Evolutionary conservation across 2,888 invertebrate genomes (phyloP).

Genomic region (Octonoba sinensis): DNA sequence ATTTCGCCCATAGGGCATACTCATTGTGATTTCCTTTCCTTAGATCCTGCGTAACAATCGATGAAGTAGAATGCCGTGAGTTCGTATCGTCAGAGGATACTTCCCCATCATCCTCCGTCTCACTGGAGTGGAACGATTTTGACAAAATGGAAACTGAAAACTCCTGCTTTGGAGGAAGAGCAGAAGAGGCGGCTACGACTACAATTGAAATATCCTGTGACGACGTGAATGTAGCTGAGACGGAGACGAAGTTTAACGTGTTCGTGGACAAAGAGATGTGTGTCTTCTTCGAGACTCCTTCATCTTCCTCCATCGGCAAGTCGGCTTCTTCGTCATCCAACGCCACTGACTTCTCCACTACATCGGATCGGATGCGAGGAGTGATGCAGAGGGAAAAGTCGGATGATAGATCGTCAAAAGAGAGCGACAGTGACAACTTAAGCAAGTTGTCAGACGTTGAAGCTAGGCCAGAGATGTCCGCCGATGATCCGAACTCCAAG

Average conservation of each 20-base stretch:
- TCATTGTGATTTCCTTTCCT: background rate
- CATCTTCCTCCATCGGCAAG: conserved; percentile 53
- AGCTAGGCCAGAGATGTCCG: conserved; percentile 40
- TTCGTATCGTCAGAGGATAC: conserved; percentile 58
- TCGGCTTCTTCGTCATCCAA: conserved; percentile 58
- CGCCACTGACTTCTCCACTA: conserved; percentile 55
- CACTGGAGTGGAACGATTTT: conserved; percentile 60
- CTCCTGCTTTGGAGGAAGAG: conserved; percentile 18
- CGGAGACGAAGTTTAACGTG: conserved; percentile 51
- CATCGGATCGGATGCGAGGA: conserved; percentile 49
- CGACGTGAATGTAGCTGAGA: conserved; percentile 50
- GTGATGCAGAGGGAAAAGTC: conserved; percentile 62
- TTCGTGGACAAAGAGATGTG: conserved; percentile 57
- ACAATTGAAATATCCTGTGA: conserved; percentile 28
- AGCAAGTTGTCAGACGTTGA: conserved; percentile 57
- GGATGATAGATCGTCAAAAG: conserved; percentile 57
- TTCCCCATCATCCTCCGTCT: conserved; percentile 54
- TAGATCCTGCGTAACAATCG: conserved; percentile 58
- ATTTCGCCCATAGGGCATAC: too few relatives aligned
- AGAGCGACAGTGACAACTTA: conserved; percentile 59
- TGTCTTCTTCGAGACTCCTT: conserved; percentile 53
- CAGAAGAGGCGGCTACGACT: conserved; percentile 4
- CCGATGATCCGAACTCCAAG: conserved; percentile 46
- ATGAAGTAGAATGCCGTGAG: conserved; percentile 57
- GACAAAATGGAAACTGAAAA: conserved; percentile 47